phyloP scores from a whole-genome alignment of 2,113 vertebrate genomes.

The Brienomyrus brachyistius region DNA sequence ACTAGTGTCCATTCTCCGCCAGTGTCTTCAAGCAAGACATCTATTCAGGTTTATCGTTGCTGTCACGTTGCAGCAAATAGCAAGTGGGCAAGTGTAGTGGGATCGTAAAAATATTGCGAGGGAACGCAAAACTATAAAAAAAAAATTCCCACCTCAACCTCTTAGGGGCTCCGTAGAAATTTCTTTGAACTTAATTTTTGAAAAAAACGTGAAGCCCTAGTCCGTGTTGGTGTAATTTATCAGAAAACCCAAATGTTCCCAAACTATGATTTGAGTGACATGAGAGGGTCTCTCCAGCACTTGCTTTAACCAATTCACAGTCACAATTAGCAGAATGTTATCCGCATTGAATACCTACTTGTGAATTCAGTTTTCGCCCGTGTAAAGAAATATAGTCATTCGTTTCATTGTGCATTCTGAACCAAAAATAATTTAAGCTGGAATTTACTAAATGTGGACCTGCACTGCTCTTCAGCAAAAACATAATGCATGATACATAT shows the following conservation, averaged over 20 bases:
- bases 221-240: background rate
- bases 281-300: background rate
- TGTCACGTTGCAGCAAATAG: too few relatives aligned
- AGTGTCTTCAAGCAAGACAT: too few relatives aligned
- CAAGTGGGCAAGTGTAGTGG: too few relatives aligned
- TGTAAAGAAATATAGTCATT: background rate
- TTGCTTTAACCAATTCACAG: background rate
- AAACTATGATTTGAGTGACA: background rate
- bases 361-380: background rate
- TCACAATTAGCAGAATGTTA: background rate
- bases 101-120: too few relatives aligned
- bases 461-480: background rate
- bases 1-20: too few relatives aligned
- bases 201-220: too few relatives aligned
- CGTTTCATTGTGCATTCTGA: background rate
- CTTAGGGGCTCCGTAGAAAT: too few relatives aligned
- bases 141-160: too few relatives aligned
- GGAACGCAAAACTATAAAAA: too few relatives aligned
- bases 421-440: background rate
- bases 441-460: background rate
- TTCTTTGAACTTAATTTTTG: too few relatives aligned
- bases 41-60: too few relatives aligned
- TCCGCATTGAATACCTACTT: background rate
- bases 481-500: background rate
- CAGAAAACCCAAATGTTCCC: background rate